Conservation (phyloP, 92 coral and sea anemone genomes). For the Porites divaricata region DNA sequence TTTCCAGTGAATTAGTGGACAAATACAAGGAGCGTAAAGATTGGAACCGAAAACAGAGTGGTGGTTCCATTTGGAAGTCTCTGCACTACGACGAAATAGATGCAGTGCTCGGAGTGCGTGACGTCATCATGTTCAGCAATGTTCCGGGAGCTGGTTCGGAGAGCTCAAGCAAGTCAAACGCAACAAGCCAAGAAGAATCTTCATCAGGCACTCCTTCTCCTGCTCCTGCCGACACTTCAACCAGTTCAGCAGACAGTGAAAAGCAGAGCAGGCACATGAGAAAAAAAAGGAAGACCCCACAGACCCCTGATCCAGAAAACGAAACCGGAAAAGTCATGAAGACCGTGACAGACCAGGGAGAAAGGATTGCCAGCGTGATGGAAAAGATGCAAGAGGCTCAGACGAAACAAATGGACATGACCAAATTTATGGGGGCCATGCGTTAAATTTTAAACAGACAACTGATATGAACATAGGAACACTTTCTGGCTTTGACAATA, state of each 20-base stretch:
- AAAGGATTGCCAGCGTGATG: constrained; percentile 23
- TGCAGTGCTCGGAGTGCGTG: constrained; percentile 52
- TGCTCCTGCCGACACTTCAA: constrained; percentile 13
- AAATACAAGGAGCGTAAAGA: constrained; percentile 57
- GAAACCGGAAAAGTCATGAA: constrained; percentile 11
- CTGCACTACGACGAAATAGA: constrained; percentile 62
- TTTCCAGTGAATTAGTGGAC: constrained; percentile 52
- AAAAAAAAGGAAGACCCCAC: constrained; percentile 37
- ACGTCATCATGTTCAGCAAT: constrained; percentile 44
- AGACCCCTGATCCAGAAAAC: constrained; percentile 2
- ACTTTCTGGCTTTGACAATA: constrained; percentile 37
- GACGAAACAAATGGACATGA: constrained; percentile 51
- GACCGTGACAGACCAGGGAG: constrained; percentile 25
- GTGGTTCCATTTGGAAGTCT: constrained; percentile 57
- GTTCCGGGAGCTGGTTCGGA: constrained; percentile 47
- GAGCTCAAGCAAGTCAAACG: constrained; percentile 4
- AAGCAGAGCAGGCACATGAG: constrained; percentile 40
- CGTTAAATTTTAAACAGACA: constrained; percentile 39
- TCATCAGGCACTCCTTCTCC: constrained; percentile 31
- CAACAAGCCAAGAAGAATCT: neutral
- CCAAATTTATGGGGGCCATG: constrained; percentile 47
- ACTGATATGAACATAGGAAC: constrained; percentile 39
- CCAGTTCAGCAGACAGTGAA: constrained; percentile 29
- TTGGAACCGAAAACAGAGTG: constrained; percentile 56
- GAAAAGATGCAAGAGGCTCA: constrained; percentile 56